Evolutionary conservation across 2,113 vertebrate species (phyloP), one percentile per base, ranked within the genome.

Genomic region (Uria aalge): DNA sequence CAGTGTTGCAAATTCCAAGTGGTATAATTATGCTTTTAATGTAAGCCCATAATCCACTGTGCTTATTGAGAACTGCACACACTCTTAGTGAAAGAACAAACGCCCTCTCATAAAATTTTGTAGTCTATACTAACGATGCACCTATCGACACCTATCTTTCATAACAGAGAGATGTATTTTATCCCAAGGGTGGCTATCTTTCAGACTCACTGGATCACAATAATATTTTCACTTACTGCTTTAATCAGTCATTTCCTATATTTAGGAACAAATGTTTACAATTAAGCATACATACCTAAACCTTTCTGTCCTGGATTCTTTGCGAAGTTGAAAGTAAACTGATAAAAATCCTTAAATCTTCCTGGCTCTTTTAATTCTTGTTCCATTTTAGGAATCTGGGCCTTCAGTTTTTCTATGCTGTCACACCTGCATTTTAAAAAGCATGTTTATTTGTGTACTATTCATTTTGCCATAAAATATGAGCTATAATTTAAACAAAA

Each of bases 301-400:
- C 98, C 98, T 95, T 99, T 99, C 96, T 99, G 98, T 95, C 98
- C 98, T 1, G 98, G 98, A 93, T 99, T 99, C 98, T 99, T 99
- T 94, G 98, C 98, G 94, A 99, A 99, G 97, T 98, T 99, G 98
- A 99, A 99, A 96, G 98, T 99, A 98, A 99, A 99, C 97, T 99
- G 98, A 98, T 99, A 99, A 98, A 99, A 99, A 98, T 99, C 98
- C 98, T 99, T 99, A 98, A 99, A 99, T 97, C 98, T 98, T 97
- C 98, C 98, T 62, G 98, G 98, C 85, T 99, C 98, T 98, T 99
- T 99, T 97, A 99, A 98, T 98, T 99, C 98, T 98, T 99, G 98
- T 88, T 99, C 98, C 98, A 99, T 99, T 98, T 99, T 99, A 96
- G 98, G 98, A 98, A 99, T 98, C 89, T 99, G 98, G 84, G 98